phyloP scores from a whole-genome alignment of 2,888 invertebrate species.

The Macrophya annulata region DNA sequence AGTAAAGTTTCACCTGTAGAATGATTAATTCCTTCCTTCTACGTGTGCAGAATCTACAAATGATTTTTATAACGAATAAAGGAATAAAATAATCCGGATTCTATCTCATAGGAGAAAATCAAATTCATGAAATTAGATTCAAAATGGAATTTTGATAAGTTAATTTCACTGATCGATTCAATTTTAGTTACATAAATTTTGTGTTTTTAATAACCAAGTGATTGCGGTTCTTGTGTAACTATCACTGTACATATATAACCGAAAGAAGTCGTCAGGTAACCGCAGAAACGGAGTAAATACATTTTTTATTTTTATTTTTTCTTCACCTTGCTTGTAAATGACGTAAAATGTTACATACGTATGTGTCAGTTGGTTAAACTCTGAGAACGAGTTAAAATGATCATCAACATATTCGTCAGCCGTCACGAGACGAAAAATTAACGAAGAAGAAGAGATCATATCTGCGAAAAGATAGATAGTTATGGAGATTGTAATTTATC shows the following conservation, averaged over 20 bases:
- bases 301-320: not conserved
- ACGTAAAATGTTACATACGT: not conserved
- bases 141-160: not conserved
- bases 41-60: not conserved
- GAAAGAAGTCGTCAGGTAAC: not conserved
- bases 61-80: not conserved
- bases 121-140: not conserved
- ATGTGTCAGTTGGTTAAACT: not conserved
- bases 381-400: not conserved
- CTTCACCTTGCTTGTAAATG: not conserved
- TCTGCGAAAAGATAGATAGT: not conserved
- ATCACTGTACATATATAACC: not conserved
- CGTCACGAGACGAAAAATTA: not conserved
- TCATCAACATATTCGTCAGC: not conserved
- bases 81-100: not conserved
- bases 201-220: not conserved
- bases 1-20: not conserved
- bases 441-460: not conserved
- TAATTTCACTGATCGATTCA: not conserved
- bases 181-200: not conserved
- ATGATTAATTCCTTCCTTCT: not conserved
- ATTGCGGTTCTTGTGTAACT: not conserved
- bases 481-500: not conserved
- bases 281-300: not conserved
- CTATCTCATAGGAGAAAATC: not conserved